phyloP scores from a whole-genome alignment of 2,888 invertebrate genomes.

The Chironomus riparius region DNA sequence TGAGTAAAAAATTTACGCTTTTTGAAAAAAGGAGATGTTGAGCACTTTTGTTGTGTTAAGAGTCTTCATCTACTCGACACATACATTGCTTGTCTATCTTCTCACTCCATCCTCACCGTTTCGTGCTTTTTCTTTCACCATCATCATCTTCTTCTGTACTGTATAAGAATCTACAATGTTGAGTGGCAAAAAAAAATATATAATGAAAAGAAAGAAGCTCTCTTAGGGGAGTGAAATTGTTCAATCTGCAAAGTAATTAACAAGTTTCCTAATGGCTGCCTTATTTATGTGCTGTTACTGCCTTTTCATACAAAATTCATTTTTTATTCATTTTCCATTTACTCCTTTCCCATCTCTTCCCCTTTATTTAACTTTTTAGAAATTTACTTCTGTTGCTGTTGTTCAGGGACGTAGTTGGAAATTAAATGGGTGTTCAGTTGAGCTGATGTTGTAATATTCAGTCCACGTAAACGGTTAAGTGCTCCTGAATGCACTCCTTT shows the following conservation, averaged over 20 bases:
- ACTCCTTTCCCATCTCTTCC: background rate
- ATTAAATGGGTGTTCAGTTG: too few relatives aligned
- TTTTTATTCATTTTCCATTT: conserved; percentile 10
- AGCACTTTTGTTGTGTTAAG: conserved; percentile 4
- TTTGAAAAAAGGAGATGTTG: background rate
- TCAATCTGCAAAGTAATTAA: conserved; percentile 17
- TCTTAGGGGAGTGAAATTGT: background rate
- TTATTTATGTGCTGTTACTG: background rate
- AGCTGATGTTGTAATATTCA: too few relatives aligned
- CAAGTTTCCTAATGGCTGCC: conserved; percentile 12
- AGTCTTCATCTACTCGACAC: background rate
- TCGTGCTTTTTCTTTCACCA: too few relatives aligned
- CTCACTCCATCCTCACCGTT: too few relatives aligned
- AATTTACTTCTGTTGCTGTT: too few relatives aligned
- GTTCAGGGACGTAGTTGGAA: background rate
- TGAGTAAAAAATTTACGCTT: conserved; percentile 3
- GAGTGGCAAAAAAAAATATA: background rate
- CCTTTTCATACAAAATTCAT: background rate
- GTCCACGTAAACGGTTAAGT: too few relatives aligned
- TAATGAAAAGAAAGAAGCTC: background rate
- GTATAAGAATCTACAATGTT: background rate
- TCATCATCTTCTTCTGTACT: too few relatives aligned
- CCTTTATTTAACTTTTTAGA: background rate
- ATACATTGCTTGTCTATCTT: background rate
- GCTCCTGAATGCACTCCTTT: too few relatives aligned